Conservation (phyloP, 2,797 vertebrate genomes). For the Rhodeus uyekii region DNA sequence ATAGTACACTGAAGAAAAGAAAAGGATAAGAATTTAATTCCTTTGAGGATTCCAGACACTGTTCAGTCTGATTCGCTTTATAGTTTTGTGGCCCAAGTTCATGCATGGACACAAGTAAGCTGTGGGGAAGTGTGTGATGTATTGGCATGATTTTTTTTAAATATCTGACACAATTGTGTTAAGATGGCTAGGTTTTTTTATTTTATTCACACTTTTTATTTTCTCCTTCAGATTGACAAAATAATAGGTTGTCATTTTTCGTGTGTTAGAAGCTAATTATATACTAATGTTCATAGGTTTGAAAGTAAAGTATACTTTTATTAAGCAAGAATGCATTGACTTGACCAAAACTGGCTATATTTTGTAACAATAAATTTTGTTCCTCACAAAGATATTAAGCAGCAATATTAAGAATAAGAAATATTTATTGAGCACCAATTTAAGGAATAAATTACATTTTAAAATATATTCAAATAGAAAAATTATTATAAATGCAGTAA, state of each 20-base stretch:
- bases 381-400: background rate
- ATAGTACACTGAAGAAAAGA: background rate
- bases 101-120: background rate
- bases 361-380: too few relatives aligned
- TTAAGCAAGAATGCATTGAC: background rate
- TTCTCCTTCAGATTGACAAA: too few relatives aligned
- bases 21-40: slow-evolving; percentile 4
- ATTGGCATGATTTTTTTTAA: background rate
- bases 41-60: background rate
- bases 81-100: slow-evolving; percentile 13
- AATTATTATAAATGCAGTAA: background rate
- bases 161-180: background rate
- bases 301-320: background rate
- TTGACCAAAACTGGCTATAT: background rate
- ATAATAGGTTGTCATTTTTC: background rate
- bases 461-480: background rate
- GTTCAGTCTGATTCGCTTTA: background rate
- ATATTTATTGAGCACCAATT: background rate
- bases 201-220: too few relatives aligned
- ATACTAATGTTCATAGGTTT: background rate
- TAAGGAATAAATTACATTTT: background rate
- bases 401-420: background rate
- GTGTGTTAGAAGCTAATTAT: background rate
- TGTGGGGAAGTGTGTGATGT: background rate
- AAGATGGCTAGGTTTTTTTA: background rate